These are phyloP conservation scores for Argyra leucocephala DNA, from an alignment of 2,888 invertebrate genomes.

Conservation along the genomic window DNA sequence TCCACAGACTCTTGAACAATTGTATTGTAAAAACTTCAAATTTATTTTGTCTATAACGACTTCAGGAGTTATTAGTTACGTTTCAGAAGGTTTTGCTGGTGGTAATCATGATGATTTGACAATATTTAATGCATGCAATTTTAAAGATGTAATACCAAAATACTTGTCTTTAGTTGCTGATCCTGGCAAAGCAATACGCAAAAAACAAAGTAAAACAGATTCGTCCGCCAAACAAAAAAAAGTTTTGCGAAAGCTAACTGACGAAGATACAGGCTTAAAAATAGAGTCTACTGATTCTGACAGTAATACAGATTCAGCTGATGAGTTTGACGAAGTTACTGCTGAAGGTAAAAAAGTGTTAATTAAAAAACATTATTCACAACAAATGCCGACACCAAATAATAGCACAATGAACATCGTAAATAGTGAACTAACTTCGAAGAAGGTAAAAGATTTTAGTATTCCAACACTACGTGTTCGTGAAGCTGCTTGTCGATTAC, in stretches of 20 bases:
- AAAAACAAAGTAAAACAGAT: conserved; percentile 23
- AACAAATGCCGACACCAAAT: conserved; percentile 7
- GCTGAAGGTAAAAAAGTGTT: conserved; percentile 20
- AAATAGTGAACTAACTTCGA: conserved; percentile 36
- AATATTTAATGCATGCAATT: conserved; percentile 37
- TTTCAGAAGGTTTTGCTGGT: conserved; percentile 39
- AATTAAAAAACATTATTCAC: conserved; percentile 12
- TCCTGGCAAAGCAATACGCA: conserved; percentile 37
- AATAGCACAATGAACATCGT: conserved; percentile 30
- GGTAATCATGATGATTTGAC: conserved; percentile 37
- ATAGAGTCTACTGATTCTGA: conserved; percentile 26
- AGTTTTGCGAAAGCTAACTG: conserved; percentile 11
- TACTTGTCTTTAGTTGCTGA: conserved; percentile 39
- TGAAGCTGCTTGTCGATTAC: conserved; percentile 36
- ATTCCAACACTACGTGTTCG: conserved; percentile 37
- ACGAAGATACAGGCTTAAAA: conserved; percentile 16
- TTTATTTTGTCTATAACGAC: conserved; percentile 39
- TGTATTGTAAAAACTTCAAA: conserved; percentile 38
- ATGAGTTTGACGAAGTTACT: conserved; percentile 28
- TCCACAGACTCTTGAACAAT: conserved; percentile 27
- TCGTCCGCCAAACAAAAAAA: conserved; percentile 11
- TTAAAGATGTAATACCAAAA: conserved; percentile 36
- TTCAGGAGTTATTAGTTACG: conserved; percentile 38
- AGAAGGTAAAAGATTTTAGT: conserved; percentile 33
- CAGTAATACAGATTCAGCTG: conserved; percentile 33